A percentile compares a stretch with the other conserved stretches of the same genome.
Evolutionary conservation across 2,113 vertebrate species (phyloP).

Genomic region (Ia io): DNA sequence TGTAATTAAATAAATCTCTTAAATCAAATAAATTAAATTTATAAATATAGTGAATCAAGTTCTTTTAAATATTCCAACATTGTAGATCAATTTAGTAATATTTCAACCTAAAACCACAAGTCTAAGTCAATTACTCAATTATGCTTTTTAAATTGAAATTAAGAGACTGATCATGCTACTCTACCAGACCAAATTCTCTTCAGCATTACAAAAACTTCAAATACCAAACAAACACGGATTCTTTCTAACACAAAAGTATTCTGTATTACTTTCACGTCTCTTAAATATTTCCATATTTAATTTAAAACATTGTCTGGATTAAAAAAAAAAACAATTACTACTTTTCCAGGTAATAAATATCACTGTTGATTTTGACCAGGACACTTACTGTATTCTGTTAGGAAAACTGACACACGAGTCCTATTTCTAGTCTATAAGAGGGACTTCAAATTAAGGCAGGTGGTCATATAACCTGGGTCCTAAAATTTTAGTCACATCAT

Average conservation of each 20-base stretch:
- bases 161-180: constrained; percentile 34
- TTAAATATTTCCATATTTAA: constrained; percentile 40
- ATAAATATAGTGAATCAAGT: constrained; percentile 64
- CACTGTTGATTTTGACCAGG: background rate
- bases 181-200: constrained; percentile 34
- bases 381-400: background rate
- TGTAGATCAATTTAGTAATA: constrained; percentile 69
- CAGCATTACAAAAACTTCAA: constrained; percentile 39
- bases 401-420: background rate
- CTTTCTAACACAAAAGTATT: constrained; percentile 28
- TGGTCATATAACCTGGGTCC: background rate
- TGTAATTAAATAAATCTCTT: constrained; percentile 71
- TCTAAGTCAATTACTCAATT: constrained; percentile 70
- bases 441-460: background rate
- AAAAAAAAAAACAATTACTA: background rate
- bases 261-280: constrained; percentile 18
- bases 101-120: constrained; percentile 61
- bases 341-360: background rate
- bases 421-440: background rate
- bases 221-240: background rate
- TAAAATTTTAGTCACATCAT: background rate
- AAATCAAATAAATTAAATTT: constrained; percentile 68
- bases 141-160: constrained; percentile 58
- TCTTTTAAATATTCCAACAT: constrained; percentile 59
- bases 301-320: background rate